Evolutionary conservation across 2,113 vertebrate genomes (phyloP), one percentile per base, ranked within the genome.

Genomic region (Stigmatopora nigra): DNA sequence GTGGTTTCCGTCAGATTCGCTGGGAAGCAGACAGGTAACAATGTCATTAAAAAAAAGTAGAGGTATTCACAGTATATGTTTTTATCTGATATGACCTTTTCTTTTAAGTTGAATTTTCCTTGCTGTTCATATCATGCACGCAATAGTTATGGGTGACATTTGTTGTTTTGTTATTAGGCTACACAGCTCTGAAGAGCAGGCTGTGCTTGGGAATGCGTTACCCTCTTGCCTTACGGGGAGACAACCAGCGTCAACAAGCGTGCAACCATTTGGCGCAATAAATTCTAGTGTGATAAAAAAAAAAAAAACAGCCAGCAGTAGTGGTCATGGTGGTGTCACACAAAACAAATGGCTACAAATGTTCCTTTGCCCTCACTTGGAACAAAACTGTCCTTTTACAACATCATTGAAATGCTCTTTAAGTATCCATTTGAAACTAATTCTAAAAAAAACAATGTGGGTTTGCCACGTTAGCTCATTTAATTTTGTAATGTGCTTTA

Each of bases 1-100:
- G 84, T 97, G 97, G 84, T 99, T 99, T 60, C 97, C 97, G 80
- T 99, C 97, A 19, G 97, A 99, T 83, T 99, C 97, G 67, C 97
- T 98, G 73, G 15, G 35, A 38, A 41, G 36, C 48, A 14, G 20
- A 46, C 56, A 59, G 7, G 14, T 60, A 68, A 59, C 13, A 9
- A 14, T 47, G 20, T 73, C 46, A 67, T 41, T 41, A 41, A 41
- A 41, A 41, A 41, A 41, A 38, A 38, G 0, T 38, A 8, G 25
- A 31, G 25, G 25, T 31, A 31, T 48, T 16, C 2, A 48, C 5
- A 5, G 16, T 48, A 15, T 17, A 49, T 0, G 3, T 15, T 25
- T 55, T 31, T 31, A 12, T 55, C 25, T 55, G 53, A 25, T 14
- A 56, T 3, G 14, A 3, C 5, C 22, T 38, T 44, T 9, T 31